Base-by-base conservation (phyloP, 2,888 invertebrate genomes). In the Patella ulyssiponensis region DNA sequence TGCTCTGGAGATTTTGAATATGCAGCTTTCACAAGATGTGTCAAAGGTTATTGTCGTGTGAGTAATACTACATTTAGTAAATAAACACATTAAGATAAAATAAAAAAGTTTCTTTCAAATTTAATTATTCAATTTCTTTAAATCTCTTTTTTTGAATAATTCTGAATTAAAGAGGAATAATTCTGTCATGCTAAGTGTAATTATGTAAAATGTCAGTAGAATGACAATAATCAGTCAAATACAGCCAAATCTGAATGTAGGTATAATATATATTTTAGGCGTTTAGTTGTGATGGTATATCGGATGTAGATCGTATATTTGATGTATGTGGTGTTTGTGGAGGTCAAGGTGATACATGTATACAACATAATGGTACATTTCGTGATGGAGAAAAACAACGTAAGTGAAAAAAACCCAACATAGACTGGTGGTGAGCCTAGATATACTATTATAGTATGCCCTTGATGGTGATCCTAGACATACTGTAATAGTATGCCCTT, bases 231-330 rank as follows among this genome's bases (percentile, higher is more conserved):
- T 44, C 44, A 44, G 44, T 44, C 7, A 44, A 7, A 7, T 44
- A 44, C 5, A 44, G 0, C 44, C 44, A 5, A 44, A 44, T 44
- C 44, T 44, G 44, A 44, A 44, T 44, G 44, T 7, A 44, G 9
- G 44, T 44, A 44, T 33, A 33, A 33, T 44, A 44, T 44, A 44
- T 44, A 44, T 44, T 44, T 44, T 71, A 88, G 88, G 80, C 74
- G 3, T 86, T 88, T 77, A 86, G 88, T 17, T 88, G 88, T 83
- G 88, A 88, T 72, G 88, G 88, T 17, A 82, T 85, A 69, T 79
- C 83, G 33, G 83, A 77, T 44, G 85, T 86, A 12, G 78, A 69
- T 11, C 75, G 77, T 74, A 74, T 73, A 74, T 87, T 82, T 79
- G 88, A 88, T 77, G 78, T 76, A 56, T 88, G 88, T 79, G 87